Evolutionary conservation across 2,888 invertebrate species (phyloP).

Genomic region (Cerastis rubricosa): DNA sequence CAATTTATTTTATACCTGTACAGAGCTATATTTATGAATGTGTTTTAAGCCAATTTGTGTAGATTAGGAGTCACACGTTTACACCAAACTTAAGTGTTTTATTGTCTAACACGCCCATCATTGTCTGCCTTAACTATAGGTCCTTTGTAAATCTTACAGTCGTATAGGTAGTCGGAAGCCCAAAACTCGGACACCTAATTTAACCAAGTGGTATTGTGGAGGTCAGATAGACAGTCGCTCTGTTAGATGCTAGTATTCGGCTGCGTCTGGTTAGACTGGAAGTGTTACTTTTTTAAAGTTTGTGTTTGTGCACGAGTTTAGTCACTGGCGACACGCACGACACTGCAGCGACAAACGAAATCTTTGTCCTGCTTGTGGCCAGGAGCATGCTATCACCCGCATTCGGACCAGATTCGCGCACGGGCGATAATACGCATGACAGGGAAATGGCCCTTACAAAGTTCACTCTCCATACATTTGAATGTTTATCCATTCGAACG

Average conservation of each 20-base stretch:
- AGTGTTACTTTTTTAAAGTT: too few species aligned
- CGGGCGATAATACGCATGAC: too few species aligned
- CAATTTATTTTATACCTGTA: not conserved
- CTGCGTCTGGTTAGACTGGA: not conserved
- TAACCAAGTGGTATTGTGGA: not conserved
- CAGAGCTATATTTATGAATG: too few species aligned
- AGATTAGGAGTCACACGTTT: not conserved
- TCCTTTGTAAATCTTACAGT: not conserved
- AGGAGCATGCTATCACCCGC: too few species aligned
- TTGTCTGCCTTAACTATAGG: not conserved
- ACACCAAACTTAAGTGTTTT: too few species aligned
- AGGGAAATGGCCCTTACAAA: too few species aligned
- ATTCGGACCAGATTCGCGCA: too few species aligned
- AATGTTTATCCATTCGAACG: slow-evolving; percentile 57
- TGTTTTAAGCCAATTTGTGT: too few species aligned
- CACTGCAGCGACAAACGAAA: too few species aligned
- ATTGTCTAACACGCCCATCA: not conserved
- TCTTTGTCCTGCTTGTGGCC: too few species aligned
- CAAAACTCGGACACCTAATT: not conserved
- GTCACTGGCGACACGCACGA: too few species aligned
- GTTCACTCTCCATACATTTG: slow-evolving; percentile 52
- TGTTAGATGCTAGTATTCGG: not conserved
- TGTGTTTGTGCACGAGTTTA: too few species aligned
- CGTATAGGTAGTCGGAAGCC: not conserved
- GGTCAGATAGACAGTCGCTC: not conserved